Conservation (phyloP, 2,888 invertebrate species). For the Malthinus flaveolus region DNA sequence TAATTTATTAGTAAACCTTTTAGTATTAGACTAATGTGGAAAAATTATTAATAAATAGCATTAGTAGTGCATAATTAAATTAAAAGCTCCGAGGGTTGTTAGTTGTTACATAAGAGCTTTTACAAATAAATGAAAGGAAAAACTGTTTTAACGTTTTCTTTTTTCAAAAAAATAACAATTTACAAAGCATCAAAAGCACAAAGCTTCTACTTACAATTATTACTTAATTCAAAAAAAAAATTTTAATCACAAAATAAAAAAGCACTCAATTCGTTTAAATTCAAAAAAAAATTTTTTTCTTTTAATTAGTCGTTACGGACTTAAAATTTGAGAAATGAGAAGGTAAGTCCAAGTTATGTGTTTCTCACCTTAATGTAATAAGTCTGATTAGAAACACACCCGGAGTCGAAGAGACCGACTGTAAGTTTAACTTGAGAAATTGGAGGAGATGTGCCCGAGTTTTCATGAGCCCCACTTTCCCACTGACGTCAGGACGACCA, state of each 20-base stretch:
- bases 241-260: conserved; percentile 3
- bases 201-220: conserved; percentile 19
- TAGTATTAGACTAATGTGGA: neutral
- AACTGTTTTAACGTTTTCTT: neutral
- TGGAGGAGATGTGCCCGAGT: conserved; percentile 44
- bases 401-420: conserved; percentile 41
- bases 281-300: neutral
- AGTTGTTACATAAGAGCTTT: neutral
- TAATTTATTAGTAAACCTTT: conserved; percentile 1
- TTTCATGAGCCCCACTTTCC: conserved; percentile 39
- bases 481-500: conserved; percentile 45
- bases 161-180: conserved; percentile 2
- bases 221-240: conserved; percentile 1
- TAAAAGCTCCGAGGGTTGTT: neutral
- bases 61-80: no score
- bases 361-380: conserved; percentile 36
- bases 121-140: neutral
- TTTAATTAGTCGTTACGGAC: neutral
- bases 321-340: conserved; percentile 1
- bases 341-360: conserved; percentile 13
- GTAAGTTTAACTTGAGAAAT: conserved; percentile 25
- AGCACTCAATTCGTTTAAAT: conserved; percentile 1
- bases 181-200: conserved; percentile 11
- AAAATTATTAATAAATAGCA: no score
- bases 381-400: conserved; percentile 46